Base-by-base conservation (phyloP, 2,888 invertebrate genomes). In the Eubasilissa splendida region DNA sequence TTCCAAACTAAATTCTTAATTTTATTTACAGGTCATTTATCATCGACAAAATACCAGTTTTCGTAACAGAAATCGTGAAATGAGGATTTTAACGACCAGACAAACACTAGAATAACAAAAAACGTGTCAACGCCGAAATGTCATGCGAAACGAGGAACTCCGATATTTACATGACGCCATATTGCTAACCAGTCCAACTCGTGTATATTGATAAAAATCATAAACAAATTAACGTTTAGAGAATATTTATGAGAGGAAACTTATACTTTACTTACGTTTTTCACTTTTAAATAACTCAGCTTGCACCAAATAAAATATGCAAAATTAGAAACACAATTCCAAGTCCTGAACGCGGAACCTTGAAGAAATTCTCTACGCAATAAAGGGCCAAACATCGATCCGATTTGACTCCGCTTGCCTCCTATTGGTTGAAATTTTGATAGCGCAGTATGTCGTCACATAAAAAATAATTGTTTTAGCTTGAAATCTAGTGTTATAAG, bases 351-450 rank as follows among this genome's bases (percentile, higher is more conserved):
- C 86, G 93, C 93, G 87, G 93, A 93, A 89, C 92, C 93, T 91
- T 93, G 93, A 90, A 93, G 89, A 89, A 92, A 89, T 88, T 91
- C 90, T 90, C 91, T 91, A 90, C 90, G 91, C 89, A 92, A 87
- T 89, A 92, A 90, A 90, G 92, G 91, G 89, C 92, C 92, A 89
- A 93, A 93, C 93, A 93, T 93, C 92, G 93, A 93, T 93, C 92
- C 92, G 91, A 92, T 89, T 90, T 87, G 87, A 52, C 68, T 50
- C 68, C 52, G 71, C 58, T 42, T 58, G 85, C 22, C 71, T 59
- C 60, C 80, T 80, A 82, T 82, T 82, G 82, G 82, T 80, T 66
- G 76, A 65, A 73, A 73, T 33, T 66, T 66, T 53, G 75, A 80
- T 80, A 75, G 68, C 59, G 80, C 53, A 80, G 66, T 53, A 52